phyloP scores from a whole-genome alignment of 2,888 invertebrate genomes.

The Ceratothoa steindachneri region DNA sequence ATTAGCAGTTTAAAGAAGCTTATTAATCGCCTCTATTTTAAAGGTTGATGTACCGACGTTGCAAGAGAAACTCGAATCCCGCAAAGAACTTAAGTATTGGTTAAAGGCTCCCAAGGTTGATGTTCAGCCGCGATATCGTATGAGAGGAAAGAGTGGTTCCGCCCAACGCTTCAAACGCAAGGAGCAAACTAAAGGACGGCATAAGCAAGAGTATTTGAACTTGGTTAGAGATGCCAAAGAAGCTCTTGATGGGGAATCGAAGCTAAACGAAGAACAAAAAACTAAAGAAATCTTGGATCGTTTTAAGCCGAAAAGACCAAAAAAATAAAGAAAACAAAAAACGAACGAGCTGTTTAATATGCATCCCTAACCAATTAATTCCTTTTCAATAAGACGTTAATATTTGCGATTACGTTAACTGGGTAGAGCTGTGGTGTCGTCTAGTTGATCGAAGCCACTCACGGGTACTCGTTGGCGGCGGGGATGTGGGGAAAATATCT shows the following conservation, averaged over 20 bases:
- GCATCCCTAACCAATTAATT: too few relatives aligned
- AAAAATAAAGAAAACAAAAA: too few relatives aligned
- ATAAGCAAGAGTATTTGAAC: neutral
- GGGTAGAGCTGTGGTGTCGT: too few relatives aligned
- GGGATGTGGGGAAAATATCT: too few relatives aligned
- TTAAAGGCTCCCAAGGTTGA: conserved; percentile 74
- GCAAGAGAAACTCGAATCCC: conserved; percentile 63
- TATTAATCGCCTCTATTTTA: too few relatives aligned
- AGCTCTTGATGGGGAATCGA: neutral
- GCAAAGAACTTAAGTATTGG: conserved; percentile 49
- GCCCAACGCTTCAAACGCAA: conserved; percentile 69
- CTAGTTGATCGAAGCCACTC: too few relatives aligned
- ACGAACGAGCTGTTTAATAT: too few relatives aligned
- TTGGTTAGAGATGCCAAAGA: neutral
- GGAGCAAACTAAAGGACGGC: conserved; percentile 67
- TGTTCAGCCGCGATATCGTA: conserved; percentile 69
- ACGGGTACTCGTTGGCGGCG: too few relatives aligned
- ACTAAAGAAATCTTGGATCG: neutral
- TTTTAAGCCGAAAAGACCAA: neutral
- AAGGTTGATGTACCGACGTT: neutral
- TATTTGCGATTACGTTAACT: too few relatives aligned
- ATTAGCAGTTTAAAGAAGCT: too few relatives aligned
- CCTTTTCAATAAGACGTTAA: too few relatives aligned
- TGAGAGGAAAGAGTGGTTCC: conserved; percentile 71
- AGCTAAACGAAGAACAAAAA: neutral